A percentile compares a stretch with the other conserved stretches of the same genome.
Evolutionary conservation across 2,888 invertebrate species (phyloP).

Genomic region (Himalopsyche kuldschensis): DNA sequence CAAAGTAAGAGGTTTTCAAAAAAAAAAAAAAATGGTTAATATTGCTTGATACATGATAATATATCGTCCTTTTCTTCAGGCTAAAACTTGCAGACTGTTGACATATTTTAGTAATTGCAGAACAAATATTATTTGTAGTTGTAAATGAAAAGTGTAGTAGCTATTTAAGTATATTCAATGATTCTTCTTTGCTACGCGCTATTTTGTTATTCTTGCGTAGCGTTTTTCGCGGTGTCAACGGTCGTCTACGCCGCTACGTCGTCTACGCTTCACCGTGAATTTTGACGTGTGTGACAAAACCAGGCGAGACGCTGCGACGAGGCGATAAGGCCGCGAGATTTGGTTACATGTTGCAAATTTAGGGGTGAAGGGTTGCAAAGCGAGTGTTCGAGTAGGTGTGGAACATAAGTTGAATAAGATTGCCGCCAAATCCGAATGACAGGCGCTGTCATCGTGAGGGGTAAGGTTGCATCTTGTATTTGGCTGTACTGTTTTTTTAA

Average conservation of each 20-base stretch:
- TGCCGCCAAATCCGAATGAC: neutral
- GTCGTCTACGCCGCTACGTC: neutral
- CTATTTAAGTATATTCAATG: too few species aligned
- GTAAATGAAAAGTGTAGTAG: too few species aligned
- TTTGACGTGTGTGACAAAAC: constrained; percentile 9
- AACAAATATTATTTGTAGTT: too few species aligned
- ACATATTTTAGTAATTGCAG: too few species aligned
- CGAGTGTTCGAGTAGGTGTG: neutral
- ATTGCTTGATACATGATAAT: too few species aligned
- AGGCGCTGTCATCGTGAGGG: neutral
- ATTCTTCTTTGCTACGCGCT: too few species aligned
- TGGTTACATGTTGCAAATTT: neutral
- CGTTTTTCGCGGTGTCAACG: neutral
- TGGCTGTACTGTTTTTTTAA: too few species aligned
- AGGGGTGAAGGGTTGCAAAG: neutral
- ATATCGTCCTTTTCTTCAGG: too few species aligned
- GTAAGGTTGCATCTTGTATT: too few species aligned
- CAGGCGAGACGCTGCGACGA: neutral
- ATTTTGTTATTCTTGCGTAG: neutral
- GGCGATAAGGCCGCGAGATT: neutral
- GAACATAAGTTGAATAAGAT: neutral
- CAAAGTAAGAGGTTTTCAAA: too few species aligned
- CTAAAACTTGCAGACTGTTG: too few species aligned
- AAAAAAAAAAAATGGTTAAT: too few species aligned
- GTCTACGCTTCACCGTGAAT: constrained; percentile 8